Evolutionary conservation across 2,797 vertebrate genomes (phyloP).

Genomic region (Onychomys leucogaster): DNA sequence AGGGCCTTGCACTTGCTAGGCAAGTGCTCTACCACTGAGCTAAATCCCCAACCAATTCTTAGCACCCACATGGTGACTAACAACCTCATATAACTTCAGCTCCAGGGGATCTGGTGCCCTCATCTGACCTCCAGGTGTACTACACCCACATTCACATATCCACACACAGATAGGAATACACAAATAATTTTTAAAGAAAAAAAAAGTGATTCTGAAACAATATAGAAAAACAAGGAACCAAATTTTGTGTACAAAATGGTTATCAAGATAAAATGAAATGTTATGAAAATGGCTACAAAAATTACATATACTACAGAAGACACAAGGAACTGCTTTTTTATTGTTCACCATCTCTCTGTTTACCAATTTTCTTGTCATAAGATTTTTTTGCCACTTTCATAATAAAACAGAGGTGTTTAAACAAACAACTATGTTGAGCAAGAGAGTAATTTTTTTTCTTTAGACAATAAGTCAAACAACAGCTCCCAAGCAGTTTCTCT

Average conservation of each 20-base stretch:
- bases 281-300: not conserved
- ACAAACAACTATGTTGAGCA: not conserved
- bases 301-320: not conserved
- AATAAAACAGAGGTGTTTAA: constrained; percentile 40
- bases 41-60: not conserved
- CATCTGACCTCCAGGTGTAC: not conserved
- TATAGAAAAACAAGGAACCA: not conserved
- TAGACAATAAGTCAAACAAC: constrained; percentile 3
- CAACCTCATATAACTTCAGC: not conserved
- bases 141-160: too few species aligned
- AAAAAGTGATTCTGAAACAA: constrained; percentile 11
- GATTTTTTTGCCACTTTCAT: constrained; percentile 2
- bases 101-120: not conserved
- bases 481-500: not conserved
- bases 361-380: constrained; percentile 42
- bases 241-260: not conserved
- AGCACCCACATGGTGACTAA: too few species aligned
- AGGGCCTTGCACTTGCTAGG: too few species aligned
- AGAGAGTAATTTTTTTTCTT: not conserved
- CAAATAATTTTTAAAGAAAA: not conserved
- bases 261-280: not conserved
- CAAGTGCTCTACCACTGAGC: too few species aligned
- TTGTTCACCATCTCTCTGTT: not conserved
- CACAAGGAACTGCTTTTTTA: not conserved
- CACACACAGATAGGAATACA: not conserved